Base-by-base conservation (phyloP, 2,888 invertebrate genomes). In the Plutella xylostella region DNA sequence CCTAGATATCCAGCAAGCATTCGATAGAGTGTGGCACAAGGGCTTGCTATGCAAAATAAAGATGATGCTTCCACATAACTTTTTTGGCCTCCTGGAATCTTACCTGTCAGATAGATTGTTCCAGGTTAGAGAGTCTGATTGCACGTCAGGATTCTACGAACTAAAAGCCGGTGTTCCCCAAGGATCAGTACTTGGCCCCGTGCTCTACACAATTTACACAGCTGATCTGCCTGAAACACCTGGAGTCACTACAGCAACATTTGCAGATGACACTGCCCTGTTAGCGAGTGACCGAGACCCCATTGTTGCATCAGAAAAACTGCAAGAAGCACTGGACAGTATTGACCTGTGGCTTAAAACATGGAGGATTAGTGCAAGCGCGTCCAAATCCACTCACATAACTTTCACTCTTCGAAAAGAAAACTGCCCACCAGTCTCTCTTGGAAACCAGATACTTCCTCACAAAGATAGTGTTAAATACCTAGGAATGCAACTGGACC, bases 1-100 rank as follows among this genome's bases (percentile, higher is more conserved):
- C 33, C 40, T 55, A 6, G 55, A 57, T 22, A 43, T 55, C 20
- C 43, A 49, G 7, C 56, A 58, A 40, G 54, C 55, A 14, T 57
- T 56, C 40, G 55, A 57, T 37, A 52, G 50, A 39, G 55, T 56
- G 7, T 54, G 53, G 51, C 55, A 55, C 31, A 42, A 45, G 25
- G 54, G 54, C 9, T 45, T 53, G 9, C 37, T 55, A 14, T 48
- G 40, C 21, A 54, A 54, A 46, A 43, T 53, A 7, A 54, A 55
- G 40, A 43, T 46, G 15, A 15, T 20, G 7, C 37, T 50, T 15
- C 51, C 42, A n/a, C 40, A 47, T 19, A 40, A 40, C 4, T 33
- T 25, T 12, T 45, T 43, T 22, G 5, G 1, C 5, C 7, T 45
- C 12, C 11, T 45, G n/a, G 15, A 42, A 22, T 44, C 45, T 12